A percentile compares a stretch with the other conserved stretches of the same genome.
These are phyloP conservation scores for Monopterus albus DNA, from an alignment of 2,113 vertebrate species.

Conservation along the genomic window DNA sequence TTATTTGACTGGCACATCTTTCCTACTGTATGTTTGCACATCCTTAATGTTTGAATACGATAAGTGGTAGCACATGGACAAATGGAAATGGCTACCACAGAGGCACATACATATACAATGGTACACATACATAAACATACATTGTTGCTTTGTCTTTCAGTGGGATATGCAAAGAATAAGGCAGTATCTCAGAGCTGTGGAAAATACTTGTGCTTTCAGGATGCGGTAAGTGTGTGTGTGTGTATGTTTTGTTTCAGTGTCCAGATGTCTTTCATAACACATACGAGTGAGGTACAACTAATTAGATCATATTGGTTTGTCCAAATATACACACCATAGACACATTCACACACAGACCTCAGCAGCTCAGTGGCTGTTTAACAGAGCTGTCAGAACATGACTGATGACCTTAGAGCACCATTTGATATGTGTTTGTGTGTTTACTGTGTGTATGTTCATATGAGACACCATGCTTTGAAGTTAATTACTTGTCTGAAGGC, in stretches of 20 bases:
- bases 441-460: conserved; percentile 16
- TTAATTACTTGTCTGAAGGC: neutral
- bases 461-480: conserved; percentile 2
- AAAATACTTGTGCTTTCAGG: conserved; percentile 92
- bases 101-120: neutral
- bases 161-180: conserved; percentile 95
- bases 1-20: too few relatives aligned
- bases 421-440: neutral
- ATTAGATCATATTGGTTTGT: conserved; percentile 32
- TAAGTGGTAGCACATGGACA: neutral
- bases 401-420: conserved; percentile 26
- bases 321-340: conserved; percentile 11
- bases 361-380: conserved; percentile 34
- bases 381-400: conserved; percentile 44
- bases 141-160: conserved; percentile 80
- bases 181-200: conserved; percentile 91
- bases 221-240: conserved; percentile 88
- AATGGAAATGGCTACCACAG: conserved; percentile 2
- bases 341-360: conserved; percentile 9
- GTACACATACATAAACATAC: neutral
- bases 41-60: neutral
- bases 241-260: conserved; percentile 9
- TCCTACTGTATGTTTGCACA: neutral
- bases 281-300: conserved; percentile 35
- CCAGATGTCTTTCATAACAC: conserved; percentile 28